These are phyloP conservation scores for Lasioglossum zephyrum DNA, from an alignment of 2,888 invertebrate genomes.

Conservation along the genomic window DNA sequence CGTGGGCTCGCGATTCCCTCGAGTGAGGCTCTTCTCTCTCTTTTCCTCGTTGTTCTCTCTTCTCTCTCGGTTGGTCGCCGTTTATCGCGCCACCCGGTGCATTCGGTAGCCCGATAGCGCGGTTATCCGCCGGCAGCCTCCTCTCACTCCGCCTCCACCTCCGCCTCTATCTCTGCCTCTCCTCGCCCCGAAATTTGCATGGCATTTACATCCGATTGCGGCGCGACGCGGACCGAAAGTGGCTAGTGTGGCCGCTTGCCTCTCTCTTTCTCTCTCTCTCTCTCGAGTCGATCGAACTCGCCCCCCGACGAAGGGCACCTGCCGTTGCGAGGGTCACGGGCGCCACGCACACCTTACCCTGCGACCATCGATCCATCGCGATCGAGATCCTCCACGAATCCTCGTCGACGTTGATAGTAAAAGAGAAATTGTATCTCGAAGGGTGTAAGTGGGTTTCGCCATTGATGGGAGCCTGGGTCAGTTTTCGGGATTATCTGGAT, in stretches of 20 bases:
- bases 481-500: not conserved
- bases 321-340: conserved; percentile 52
- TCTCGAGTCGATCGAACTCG: conserved; percentile 38
- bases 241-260: conserved; percentile 53
- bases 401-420: not conserved
- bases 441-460: not conserved
- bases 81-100: conserved; percentile 70
- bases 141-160: conserved; percentile 51
- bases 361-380: not conserved
- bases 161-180: conserved; percentile 50
- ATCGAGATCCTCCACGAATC: not conserved
- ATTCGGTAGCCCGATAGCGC: conserved; percentile 67
- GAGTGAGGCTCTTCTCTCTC: conserved; percentile 1
- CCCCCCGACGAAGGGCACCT: conserved; percentile 41
- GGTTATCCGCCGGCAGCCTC: conserved; percentile 54
- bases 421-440: not conserved
- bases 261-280: not conserved
- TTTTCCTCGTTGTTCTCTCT: not conserved
- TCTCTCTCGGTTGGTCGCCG: conserved; percentile 34
- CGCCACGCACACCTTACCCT: conserved; percentile 19
- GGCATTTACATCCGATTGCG: conserved; percentile 80
- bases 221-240: conserved; percentile 72
- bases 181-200: conserved; percentile 77
- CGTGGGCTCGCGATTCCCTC: conserved; percentile 47
- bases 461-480: not conserved